Evolutionary conservation across 2,797 vertebrate genomes (phyloP), one percentile per base, ranked within the genome.

Genomic region (Apogon hyalosoma): DNA sequence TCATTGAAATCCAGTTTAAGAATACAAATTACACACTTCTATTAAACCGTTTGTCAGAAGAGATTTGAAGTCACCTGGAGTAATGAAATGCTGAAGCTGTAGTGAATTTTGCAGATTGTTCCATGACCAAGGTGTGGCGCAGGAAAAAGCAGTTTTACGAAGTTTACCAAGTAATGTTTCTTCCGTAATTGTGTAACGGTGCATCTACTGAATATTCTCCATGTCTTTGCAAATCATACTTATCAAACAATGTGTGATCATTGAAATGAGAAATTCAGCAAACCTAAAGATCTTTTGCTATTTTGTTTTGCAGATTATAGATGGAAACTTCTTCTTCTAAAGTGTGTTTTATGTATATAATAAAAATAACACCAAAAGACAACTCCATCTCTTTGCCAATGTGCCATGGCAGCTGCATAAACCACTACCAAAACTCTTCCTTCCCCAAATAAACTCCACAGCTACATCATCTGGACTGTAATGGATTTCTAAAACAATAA

Each of bases 401-500:
- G 31, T 51, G 38, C 42, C 57, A 60, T 57, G 79, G 61, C 87
- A 93, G 89, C 84, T 92, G 90, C 69, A 87, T 67, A 89, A 90
- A 87, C 79, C 79, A 71, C 79, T 66, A 85, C 67, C 61, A 85
- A 86, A 89, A 88, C 74, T 63, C 43, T 41, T 61, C 59, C 79
- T 83, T 41, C 54, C 78, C 85, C 86, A 92, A 90, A 92, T 75
- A 89, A 91, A 91, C 85, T 79, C 66, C 74, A 78, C 67, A 75
- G 57, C 79, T 75, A 70, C 81, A 80, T 89, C 89, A 91, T 89
- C 85, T 87, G 87, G 86, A 83, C 75, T 79, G 63, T 73, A 87
- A 90, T 90, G 72, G 80, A 90, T 87, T 90, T 91, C 86, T 84
- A 89, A 88, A 92, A 92, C 86, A 92, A 90, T 91, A 92, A 93